Evolutionary conservation across 2,797 vertebrate species (phyloP).

Genomic region (Galago senegalensis): DNA sequence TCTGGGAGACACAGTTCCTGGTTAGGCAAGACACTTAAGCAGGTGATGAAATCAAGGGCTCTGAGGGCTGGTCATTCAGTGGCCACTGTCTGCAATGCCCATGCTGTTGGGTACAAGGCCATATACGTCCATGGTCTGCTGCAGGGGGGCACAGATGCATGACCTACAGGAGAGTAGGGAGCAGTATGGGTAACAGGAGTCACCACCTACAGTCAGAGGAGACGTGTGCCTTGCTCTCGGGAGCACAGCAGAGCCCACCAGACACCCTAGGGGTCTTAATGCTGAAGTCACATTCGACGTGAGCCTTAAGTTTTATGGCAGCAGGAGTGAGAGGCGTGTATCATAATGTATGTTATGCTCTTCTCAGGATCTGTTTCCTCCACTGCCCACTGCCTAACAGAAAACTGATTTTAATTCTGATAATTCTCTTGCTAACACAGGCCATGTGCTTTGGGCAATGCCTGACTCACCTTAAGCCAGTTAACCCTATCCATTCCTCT

Average conservation of each 20-base stretch:
- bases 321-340: neutral
- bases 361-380: too few relatives aligned
- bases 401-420: neutral
- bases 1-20: neutral
- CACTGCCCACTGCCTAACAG: neutral
- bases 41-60: neutral
- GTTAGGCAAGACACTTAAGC: neutral
- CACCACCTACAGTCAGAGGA: accelerated
- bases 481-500: neutral
- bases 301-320: neutral
- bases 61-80: neutral
- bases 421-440: neutral
- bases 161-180: neutral
- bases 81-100: neutral
- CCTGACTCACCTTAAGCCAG: neutral
- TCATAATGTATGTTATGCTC: too few relatives aligned
- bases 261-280: too few relatives aligned
- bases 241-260: neutral
- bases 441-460: neutral
- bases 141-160: too few relatives aligned
- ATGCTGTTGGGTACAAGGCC: too few relatives aligned
- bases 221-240: accelerated
- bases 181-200: accelerated
- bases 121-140: too few relatives aligned
- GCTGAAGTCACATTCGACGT: neutral